A percentile compares a stretch with the other conserved stretches of the same genome.
Conservation (phyloP, 2,888 invertebrate genomes). For the Hypomecis atomaria region DNA sequence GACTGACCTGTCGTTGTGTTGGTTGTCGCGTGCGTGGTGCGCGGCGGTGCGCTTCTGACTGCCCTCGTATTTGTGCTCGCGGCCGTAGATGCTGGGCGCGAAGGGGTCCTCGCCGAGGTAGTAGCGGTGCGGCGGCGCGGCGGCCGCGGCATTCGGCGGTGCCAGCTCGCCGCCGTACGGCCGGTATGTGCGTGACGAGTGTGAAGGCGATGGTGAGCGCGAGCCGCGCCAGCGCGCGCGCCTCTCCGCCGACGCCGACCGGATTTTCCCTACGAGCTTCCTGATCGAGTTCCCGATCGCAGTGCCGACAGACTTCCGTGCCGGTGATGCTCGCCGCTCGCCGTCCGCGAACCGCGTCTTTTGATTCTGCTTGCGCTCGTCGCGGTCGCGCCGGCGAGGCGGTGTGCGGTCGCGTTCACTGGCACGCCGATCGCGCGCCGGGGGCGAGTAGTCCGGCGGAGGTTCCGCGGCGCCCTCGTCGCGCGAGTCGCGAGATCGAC, state of each 20-base stretch:
- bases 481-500: slow-evolving; percentile 76
- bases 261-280: slow-evolving; percentile 92
- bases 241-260: slow-evolving; percentile 88
- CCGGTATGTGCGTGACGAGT: slow-evolving; percentile 79
- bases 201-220: slow-evolving; percentile 86
- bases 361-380: slow-evolving; percentile 86
- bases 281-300: slow-evolving; percentile 92
- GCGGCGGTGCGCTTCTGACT: slow-evolving; percentile 80
- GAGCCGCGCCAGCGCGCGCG: slow-evolving; percentile 86
- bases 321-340: slow-evolving; percentile 72
- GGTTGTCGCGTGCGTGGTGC: slow-evolving; percentile 71
- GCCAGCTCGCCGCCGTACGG: slow-evolving; percentile 80
- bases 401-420: slow-evolving; percentile 75
- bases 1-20: slow-evolving; percentile 76
- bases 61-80: slow-evolving; percentile 93
- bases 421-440: slow-evolving; percentile 73
- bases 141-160: slow-evolving; percentile 66
- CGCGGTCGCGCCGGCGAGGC: slow-evolving; percentile 77
- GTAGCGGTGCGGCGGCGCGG: slow-evolving; percentile 89
- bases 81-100: slow-evolving; percentile 92
- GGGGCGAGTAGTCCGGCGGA: slow-evolving; percentile 89
- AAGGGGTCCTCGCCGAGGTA: slow-evolving; percentile 95
- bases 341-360: slow-evolving; percentile 88
- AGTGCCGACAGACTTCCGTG: slow-evolving; percentile 82
- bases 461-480: slow-evolving; percentile 86